Evolutionary conservation across 2,888 invertebrate genomes (phyloP), one percentile per base, ranked within the genome.

Genomic region (Meiosimyza platycephala): DNA sequence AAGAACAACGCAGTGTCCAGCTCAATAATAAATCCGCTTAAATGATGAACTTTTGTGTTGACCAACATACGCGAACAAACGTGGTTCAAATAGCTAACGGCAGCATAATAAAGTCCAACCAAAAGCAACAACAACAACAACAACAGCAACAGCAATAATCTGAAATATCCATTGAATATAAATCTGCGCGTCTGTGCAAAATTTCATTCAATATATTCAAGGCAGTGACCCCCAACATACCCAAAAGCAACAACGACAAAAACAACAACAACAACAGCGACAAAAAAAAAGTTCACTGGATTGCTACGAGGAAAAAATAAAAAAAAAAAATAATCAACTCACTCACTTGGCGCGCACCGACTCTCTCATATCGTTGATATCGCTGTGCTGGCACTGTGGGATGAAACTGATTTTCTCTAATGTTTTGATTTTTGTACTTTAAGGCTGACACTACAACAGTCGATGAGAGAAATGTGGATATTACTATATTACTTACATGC

Each of bases 11-110:
- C 47, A 50, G 16, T 18, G 18, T 33, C 11, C 51, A 47, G 15
- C 57, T n/a, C 22, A 57, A 57, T 47, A 48, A 16, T 13, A 55
- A 67, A 67, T 33, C 67, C 47, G 55, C 67, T 67, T 67, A 67
- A 55, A 67, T 47, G 55, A 54, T 67, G 47, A 55, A 18, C 67
- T 55, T 16, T 13, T n/a, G 33, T 33, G 55, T 33, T 67, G 67
- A 57, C 67, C 67, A 67, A 67, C 55, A 15, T 18, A 40, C 40
- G 40, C 40, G 40, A 40, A 40, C 40, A 40, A 47, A 63, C 47
- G 63, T 63, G 48, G 48, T 18, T 48, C 47, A n/a, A 48, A 48
- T 9, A 47, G 63, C 63, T 3, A 48, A 22, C 52, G 22, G n/a
- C 64, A 65, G 51, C 64, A 65, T 11, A 55, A 28, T 60, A 33